Base-by-base conservation (phyloP, 2,113 vertebrate genomes). In the Plestiodon gilberti region DNA sequence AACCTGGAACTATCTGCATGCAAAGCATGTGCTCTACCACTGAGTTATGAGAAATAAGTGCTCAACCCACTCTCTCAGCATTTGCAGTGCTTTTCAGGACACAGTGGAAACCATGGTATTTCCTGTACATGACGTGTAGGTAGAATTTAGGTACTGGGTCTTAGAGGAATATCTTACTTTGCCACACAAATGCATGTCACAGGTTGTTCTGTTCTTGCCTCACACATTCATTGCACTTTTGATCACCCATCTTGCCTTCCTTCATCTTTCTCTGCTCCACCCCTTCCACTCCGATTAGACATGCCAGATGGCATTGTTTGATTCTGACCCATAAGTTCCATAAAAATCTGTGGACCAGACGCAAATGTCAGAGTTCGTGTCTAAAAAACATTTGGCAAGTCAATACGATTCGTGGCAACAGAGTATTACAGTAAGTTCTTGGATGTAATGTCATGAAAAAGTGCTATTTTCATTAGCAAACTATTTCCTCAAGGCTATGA, bases 401-500 rank as follows among this genome's bases (percentile, higher is more conserved):
- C 89, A 43, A 70, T 75, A 65, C 84, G 15, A 70, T 77, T 59
- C 82, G 40, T 70, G 76, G 52, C 4, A 70, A 75, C 11, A 65
- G 18, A 81, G 69, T n/a, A 77, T 89, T 83, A 87, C 33, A 35
- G 1, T 13, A 77, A 57, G 59, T 82, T 1, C 1, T 83, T 59
- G 65, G 75, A 78, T 87, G 87, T 83, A 83, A 78, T 90, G 81
- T 74, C 22, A 87, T 0, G 0, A 84, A 85, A 94, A 65, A 82
- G 15, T 70, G 14, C 62, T 73, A 69, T 33, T 78, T 82, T 33
- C 9, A 48, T 88, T 87, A 89, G 85, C 43, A 9, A 91, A 93
- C 38, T n/a, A 76, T 76, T 78, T 86, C 70, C 61, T 80, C 76
- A 80, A 87, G 91, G 17, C 38, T 62, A 75, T 38, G 38, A 30